phyloP scores from a whole-genome alignment of 2,113 vertebrate species.

The Burhinus oedicnemus region DNA sequence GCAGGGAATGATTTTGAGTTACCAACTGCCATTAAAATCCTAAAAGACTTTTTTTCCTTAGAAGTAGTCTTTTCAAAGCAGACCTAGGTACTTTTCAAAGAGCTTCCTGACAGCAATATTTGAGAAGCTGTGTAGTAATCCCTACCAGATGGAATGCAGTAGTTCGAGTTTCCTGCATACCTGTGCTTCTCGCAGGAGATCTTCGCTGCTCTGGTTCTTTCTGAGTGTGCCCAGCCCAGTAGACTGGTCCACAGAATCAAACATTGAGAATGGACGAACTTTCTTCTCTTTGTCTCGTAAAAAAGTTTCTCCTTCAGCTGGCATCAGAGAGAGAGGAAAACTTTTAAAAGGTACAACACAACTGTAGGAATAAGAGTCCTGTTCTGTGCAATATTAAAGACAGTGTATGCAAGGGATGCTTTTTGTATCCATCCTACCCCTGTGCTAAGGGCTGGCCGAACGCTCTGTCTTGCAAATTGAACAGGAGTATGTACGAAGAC shows the following conservation, averaged over 20 bases:
- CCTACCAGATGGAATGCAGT: neutral
- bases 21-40: neutral
- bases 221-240: conserved; percentile 76
- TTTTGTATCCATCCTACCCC: neutral
- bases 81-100: neutral
- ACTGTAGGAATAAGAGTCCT: neutral
- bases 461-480: neutral
- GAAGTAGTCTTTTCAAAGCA: no score
- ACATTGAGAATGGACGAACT: conserved; percentile 91
- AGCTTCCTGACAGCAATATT: neutral
- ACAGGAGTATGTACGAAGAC: neutral
- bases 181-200: conserved; percentile 90
- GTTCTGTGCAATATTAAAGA: neutral
- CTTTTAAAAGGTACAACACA: neutral
- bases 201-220: conserved; percentile 97
- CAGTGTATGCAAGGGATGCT: neutral
- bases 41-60: neutral
- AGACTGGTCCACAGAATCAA: conserved; percentile 85
- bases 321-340: neutral
- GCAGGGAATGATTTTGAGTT: neutral
- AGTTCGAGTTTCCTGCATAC: conserved; percentile 39
- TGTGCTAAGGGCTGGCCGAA: neutral
- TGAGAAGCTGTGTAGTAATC: neutral
- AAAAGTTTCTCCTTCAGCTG: conserved; percentile 78
- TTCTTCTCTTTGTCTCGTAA: conserved; percentile 87